Conservation (phyloP, 2,797 vertebrate genomes). For the Chromis chromis region DNA sequence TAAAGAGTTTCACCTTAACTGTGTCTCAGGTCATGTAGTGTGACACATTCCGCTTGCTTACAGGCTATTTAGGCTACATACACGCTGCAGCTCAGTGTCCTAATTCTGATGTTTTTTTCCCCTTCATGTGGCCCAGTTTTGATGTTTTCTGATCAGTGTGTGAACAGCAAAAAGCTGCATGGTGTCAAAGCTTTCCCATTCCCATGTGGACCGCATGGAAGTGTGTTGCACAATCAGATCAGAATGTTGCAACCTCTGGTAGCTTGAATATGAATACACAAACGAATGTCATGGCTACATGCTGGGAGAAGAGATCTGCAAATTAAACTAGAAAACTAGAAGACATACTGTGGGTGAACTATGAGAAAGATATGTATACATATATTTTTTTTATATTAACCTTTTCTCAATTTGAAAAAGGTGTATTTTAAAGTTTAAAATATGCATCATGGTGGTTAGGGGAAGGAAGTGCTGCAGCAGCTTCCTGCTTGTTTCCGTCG, state of each 20-base stretch:
- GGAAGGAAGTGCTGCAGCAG: not conserved
- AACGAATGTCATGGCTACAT: not conserved
- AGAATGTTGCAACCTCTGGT: constrained; percentile 2
- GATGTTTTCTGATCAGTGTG: constrained; percentile 53
- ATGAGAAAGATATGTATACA: not conserved
- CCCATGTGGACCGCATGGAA: constrained; percentile 18
- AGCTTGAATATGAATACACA: constrained; percentile 10
- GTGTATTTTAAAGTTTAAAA: not conserved
- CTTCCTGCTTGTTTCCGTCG: not conserved
- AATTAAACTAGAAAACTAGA: not conserved
- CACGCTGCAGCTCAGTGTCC: constrained; percentile 31
- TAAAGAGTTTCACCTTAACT: not conserved
- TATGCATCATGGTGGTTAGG: not conserved
- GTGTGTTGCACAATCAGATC: constrained; percentile 13
- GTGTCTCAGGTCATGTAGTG: constrained; percentile 21
- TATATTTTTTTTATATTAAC: not conserved
- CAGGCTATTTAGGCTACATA: constrained; percentile 28
- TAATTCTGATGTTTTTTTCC: constrained; percentile 46
- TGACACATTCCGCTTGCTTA: not conserved
- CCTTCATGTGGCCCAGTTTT: constrained; percentile 52
- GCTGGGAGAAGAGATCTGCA: constrained; percentile 3
- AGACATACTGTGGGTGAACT: not conserved
- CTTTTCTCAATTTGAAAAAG: not conserved
- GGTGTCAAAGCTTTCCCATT: constrained; percentile 25
- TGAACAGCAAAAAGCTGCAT: constrained; percentile 40